These are phyloP conservation scores for Rostratula benghalensis DNA, from an alignment of 2,113 vertebrate species.

Conservation along the genomic window DNA sequence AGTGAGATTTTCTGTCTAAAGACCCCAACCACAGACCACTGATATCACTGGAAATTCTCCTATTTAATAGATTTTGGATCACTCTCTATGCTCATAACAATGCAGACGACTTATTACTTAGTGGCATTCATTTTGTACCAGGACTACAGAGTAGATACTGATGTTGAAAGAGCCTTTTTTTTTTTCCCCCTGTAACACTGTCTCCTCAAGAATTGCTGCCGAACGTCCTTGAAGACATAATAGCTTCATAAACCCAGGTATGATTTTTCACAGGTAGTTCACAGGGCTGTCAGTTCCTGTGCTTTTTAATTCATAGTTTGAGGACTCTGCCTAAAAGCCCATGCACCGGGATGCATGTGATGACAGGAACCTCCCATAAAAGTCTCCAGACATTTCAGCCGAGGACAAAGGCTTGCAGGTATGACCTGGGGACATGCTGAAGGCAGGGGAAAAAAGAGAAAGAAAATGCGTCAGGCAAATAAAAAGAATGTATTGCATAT, in stretches of 20 bases:
- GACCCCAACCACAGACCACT: constrained; percentile 26
- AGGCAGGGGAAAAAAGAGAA: not conserved
- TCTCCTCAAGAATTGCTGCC: constrained; percentile 47
- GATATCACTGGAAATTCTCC: constrained; percentile 41
- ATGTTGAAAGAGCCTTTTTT: constrained; percentile 37
- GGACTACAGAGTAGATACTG: constrained; percentile 11
- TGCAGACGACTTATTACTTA: constrained; percentile 36
- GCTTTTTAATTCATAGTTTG: constrained; percentile 69
- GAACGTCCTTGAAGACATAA: constrained; percentile 61
- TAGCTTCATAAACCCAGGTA: constrained; percentile 68
- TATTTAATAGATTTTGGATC: constrained; percentile 42
- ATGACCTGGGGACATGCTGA: constrained; percentile 49
- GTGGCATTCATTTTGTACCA: constrained; percentile 40
- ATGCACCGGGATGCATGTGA: constrained; percentile 23
- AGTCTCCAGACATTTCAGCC: constrained; percentile 24
- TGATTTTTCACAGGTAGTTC: constrained; percentile 69
- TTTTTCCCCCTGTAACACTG: not conserved
- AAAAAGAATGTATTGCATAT: constrained; percentile 2
- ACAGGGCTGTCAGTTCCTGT: constrained; percentile 47
- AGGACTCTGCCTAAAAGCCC: constrained; percentile 64
- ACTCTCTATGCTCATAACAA: constrained; percentile 31
- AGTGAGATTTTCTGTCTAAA: constrained; percentile 49
- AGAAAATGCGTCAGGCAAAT: not conserved
- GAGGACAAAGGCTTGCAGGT: constrained; percentile 42
- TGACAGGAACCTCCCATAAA: constrained; percentile 54